Conservation (phyloP, 2,113 vertebrate species). For the Proterorhinus semilunaris region DNA sequence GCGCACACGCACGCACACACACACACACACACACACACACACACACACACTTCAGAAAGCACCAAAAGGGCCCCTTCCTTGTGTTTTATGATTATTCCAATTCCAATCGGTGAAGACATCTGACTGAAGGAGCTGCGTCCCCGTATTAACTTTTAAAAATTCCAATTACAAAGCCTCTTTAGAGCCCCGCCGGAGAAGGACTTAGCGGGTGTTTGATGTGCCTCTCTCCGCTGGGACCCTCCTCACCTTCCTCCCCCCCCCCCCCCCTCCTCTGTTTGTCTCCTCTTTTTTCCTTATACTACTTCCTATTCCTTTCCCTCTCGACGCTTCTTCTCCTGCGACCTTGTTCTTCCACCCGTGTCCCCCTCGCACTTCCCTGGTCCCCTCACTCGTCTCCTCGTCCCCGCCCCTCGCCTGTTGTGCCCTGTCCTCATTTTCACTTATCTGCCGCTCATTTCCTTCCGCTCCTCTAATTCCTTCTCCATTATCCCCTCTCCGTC, state of each 20-base stretch:
- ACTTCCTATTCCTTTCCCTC: background rate
- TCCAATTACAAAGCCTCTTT: conserved; percentile 71
- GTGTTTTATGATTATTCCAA: conserved; percentile 17
- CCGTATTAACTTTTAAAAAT: conserved; percentile 67
- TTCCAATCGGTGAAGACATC: conserved; percentile 64
- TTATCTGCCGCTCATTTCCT: conserved; percentile 3
- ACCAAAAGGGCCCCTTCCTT: conserved; percentile 31
- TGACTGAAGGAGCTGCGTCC: conserved; percentile 57
- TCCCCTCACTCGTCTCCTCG: conserved; percentile 14
- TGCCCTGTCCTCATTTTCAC: conserved; percentile 7
- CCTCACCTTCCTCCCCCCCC: conserved; percentile 49
- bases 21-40: too few species aligned
- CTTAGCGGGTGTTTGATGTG: conserved; percentile 70
- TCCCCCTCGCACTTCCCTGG: conserved; percentile 27
- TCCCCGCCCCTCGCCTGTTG: background rate
- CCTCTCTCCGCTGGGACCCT: conserved; percentile 52
- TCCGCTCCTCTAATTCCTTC: conserved; percentile 1
- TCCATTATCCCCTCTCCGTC: background rate
- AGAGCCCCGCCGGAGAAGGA: conserved; percentile 66
- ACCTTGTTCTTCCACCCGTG: conserved; percentile 15
- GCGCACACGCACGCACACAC: background rate
- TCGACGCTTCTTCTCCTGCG: background rate
- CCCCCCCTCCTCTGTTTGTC: conserved; percentile 46
- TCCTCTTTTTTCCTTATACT: background rate
- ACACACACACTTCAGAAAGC: background rate